phyloP scores from a whole-genome alignment of 2,113 vertebrate species.

The Zosterops lateralis region DNA sequence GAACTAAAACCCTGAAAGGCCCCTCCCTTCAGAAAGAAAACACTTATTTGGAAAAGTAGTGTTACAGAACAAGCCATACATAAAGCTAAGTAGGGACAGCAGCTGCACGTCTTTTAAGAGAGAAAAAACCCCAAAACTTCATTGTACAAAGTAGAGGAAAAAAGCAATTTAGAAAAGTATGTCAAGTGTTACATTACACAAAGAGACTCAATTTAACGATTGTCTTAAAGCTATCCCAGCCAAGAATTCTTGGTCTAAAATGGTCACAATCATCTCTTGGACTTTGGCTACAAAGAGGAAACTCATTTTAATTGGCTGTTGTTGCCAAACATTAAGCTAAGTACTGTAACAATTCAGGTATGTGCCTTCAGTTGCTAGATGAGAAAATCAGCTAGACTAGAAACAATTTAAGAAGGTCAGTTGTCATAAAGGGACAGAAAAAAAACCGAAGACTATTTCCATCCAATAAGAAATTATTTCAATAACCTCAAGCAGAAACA shows the following conservation, averaged over 20 bases:
- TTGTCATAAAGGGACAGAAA: not conserved
- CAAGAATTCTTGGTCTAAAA: not conserved
- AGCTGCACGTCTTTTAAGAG: not conserved
- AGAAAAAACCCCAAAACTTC: fast-evolving
- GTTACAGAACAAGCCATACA: not conserved
- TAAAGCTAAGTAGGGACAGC: not conserved
- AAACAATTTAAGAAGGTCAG: not conserved
- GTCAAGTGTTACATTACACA: not conserved
- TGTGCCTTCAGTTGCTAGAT: not conserved
- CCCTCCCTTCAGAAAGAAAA: not conserved
- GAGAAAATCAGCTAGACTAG: not conserved
- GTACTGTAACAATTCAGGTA: not conserved
- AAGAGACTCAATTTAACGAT: not conserved
- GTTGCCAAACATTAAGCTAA: not conserved
- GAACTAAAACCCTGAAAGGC: not conserved
- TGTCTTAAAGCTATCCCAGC: not conserved
- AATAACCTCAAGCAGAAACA: not conserved
- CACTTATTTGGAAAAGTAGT: not conserved
- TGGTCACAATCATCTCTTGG: not conserved
- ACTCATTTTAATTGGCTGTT: not conserved
- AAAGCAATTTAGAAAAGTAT: not conserved
- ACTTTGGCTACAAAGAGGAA: not conserved
- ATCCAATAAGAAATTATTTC: not conserved
- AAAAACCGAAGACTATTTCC: fast-evolving
- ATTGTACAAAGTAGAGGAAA: not conserved